Base-by-base conservation (phyloP, 1,140 invertebrate species). In the Polypedilum vanderplanki region DNA sequence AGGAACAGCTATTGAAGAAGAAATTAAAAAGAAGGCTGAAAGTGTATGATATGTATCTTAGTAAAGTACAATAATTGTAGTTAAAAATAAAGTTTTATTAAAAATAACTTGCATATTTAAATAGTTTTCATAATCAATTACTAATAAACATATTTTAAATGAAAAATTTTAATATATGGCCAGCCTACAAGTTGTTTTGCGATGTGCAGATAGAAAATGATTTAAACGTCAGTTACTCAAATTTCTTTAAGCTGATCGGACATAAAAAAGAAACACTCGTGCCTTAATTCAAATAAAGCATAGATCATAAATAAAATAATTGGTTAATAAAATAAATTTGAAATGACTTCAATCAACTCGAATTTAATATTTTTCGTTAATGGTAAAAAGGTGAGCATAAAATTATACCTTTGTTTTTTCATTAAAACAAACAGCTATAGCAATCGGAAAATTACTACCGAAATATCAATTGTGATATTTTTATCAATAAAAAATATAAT, bases 301-400 rank as follows among this genome's bases (percentile, higher is more conserved):
- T 22, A 10, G 7, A 65, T 64, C n/a, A 73, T 65, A 20, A 40
- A 74, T 74, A 33, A 57, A 75, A 80, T 81, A 79, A 78, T 78
- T 73, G 70, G 3, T 12, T 57, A 57, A n/a, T 57, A 57, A 57
- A 57, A 12, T n/a, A 57, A 12, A 46, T 17, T n/a, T 18, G 17
- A 22, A n/a, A 41, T 70, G 73, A 24, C 20, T 67, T 18, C 74
- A 70, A 12, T 75, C 20, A 78, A 65, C 24, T 82, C 81, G 8
- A 77, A 76, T 74, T 77, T 86, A 64, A 81, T 83, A 76, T 86
- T 86, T 81, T 86, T 81, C 77, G 84, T 86, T 18, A 86, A 86
- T 77, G 85, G 85, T 17, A 84, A 84, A 77, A 85, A 84, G 82
- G 84, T 85, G 80, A 79, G 76, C 15, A n/a, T 74, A 74, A 75